A percentile compares a stretch with the other conserved stretches of the same genome.
Evolutionary conservation across 37 sponge, comb jelly and placozoan species (phyloP).

Genomic region (Aplysina aerophoba): DNA sequence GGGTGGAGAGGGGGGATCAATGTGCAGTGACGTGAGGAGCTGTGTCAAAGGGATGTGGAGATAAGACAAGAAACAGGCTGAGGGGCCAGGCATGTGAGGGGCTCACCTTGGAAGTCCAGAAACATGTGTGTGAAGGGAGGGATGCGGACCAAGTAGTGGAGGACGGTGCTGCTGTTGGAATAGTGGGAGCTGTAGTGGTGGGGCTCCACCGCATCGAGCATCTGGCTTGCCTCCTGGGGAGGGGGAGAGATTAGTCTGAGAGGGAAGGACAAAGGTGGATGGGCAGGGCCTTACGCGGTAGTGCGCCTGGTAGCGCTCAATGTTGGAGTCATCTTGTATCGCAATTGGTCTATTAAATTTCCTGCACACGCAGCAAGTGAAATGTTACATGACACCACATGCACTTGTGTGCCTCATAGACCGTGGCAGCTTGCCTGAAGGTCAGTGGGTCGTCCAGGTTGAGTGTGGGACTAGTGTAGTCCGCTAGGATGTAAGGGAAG

Average conservation of each 20-base stretch:
- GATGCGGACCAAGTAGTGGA: constrained; percentile 95
- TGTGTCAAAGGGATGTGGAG: background rate
- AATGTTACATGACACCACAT: too few species aligned
- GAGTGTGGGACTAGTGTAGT: constrained; percentile 83
- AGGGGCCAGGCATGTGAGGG: background rate
- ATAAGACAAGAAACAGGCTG: background rate
- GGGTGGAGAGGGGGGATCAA: background rate
- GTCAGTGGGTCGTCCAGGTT: constrained; percentile 67
- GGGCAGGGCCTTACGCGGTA: constrained; percentile 61
- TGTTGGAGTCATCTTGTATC: constrained; percentile 78
- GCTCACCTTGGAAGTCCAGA: constrained; percentile 91
- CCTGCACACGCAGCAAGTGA: constrained; percentile 36
- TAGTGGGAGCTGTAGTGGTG: constrained; percentile 99
- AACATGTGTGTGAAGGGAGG: constrained; percentile 97
- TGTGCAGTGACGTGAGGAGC: background rate
- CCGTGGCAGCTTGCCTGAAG: constrained; percentile 68
- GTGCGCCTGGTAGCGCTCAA: constrained; percentile 69
- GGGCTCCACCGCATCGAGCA: constrained; percentile 38
- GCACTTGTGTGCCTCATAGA: background rate
- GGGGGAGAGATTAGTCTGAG: background rate
- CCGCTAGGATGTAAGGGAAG: constrained; percentile 93
- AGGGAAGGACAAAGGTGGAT: background rate
- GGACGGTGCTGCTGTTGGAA: constrained; percentile 95
- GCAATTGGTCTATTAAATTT: constrained; percentile 75
- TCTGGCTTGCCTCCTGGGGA: constrained; percentile 28